Base-by-base conservation (phyloP, 2,113 vertebrate species). In the Litocranius walleri region DNA sequence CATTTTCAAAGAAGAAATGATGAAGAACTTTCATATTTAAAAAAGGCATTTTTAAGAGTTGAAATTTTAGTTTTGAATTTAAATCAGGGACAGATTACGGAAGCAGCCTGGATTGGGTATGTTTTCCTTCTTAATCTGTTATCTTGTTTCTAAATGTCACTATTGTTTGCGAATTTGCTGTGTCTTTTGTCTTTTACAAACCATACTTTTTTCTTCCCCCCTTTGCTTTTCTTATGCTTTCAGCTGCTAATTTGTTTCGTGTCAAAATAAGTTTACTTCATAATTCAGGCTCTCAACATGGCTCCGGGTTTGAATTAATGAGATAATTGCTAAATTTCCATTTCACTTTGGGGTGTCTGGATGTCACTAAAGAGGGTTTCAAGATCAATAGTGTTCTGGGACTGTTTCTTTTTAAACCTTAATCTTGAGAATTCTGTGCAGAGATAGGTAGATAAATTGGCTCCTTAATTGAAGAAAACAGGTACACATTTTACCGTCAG, bases 211-310 rank as follows among this genome's bases (percentile, higher is more conserved):
- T 36, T 30, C 54, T 77, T 36, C 50, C 15, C 40, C 50, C 7
- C 50, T 59, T 67, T 40, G 25, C 57, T 48, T 62, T 52, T 43
- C 45, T 67, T 36, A 56, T 40, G 11, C 11, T 9, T 62, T 74
- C 25, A 45, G 17, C 19, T 71, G 36, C 36, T 96, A 36, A 92
- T 89, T 71, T 86, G 85, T 52, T 90, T 57, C 5, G 0, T 92
- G 97, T 95, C 95, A 81, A 92, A 92, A 77, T 43, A 96, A 86
- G 59, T 86, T 82, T 29, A 25, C 6, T 8, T 17, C 16, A 11
- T 81, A 23, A 89, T 56, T 92, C 57, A 85, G 43, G 45, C 17
- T n/a, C 25, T 19, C 57, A 52, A n/a, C 3, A 3, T 36, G 57
- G 25, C 30, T 48, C 48, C 6, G 10, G 17, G 62, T 85, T 59